These are phyloP conservation scores for Poeciliopsis infans DNA, from an alignment of 2,797 vertebrate species.

Conservation along the genomic window DNA sequence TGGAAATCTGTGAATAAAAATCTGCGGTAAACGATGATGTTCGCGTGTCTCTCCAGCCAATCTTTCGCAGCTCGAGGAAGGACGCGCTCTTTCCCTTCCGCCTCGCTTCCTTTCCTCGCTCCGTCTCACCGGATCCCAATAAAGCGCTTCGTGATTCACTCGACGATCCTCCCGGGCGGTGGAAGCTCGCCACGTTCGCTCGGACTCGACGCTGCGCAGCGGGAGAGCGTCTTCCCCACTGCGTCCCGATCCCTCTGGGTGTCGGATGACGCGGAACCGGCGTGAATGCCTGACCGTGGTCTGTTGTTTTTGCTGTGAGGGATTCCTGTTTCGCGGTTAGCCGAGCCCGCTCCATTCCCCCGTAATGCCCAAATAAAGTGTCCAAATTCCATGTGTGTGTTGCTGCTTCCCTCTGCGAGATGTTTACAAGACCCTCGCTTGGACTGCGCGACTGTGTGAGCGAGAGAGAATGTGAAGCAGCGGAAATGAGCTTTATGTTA, in stretches of 20 bases:
- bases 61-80: neutral
- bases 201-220: neutral
- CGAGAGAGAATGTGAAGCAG: constrained; percentile 6
- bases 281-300: constrained; percentile 42
- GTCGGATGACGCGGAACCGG: constrained; percentile 14
- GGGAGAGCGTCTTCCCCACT: constrained; percentile 21
- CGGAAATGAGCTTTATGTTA: constrained; percentile 27
- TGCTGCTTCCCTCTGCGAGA: constrained; percentile 72
- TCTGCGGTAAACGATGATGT: neutral
- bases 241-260: constrained; percentile 8
- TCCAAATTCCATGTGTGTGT: constrained; percentile 77
- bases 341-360: constrained; percentile 51
- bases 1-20: neutral
- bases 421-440: constrained; percentile 80
- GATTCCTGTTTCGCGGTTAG: constrained; percentile 53
- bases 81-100: neutral
- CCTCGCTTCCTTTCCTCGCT: neutral
- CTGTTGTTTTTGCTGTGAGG: constrained; percentile 57
- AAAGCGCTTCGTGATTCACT: neutral
- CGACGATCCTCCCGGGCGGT: neutral
- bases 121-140: no score
- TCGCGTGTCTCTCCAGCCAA: neutral
- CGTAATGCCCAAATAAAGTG: constrained; percentile 89
- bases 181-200: neutral
- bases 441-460: constrained; percentile 15